phyloP scores from a whole-genome alignment of 2,113 vertebrate genomes.

The Formicarius rufipectus region DNA sequence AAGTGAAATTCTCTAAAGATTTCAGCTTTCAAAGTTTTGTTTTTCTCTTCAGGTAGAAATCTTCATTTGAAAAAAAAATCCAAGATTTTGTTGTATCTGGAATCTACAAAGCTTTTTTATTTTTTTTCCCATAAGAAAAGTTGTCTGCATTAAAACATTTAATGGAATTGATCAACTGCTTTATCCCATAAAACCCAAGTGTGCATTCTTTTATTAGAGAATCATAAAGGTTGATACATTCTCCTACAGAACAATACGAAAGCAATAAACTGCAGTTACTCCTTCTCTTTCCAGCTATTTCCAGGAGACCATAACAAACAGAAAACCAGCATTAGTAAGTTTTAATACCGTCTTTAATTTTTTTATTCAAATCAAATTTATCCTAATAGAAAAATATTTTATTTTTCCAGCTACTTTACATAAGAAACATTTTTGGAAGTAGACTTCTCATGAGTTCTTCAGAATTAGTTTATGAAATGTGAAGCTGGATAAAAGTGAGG shows the following conservation, averaged over 20 bases:
- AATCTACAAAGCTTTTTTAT: neutral
- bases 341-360: neutral
- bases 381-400: neutral
- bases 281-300: neutral
- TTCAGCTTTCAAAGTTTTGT: neutral
- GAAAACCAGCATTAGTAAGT: neutral
- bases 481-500: constrained; percentile 33
- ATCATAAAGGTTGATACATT: neutral
- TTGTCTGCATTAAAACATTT: neutral
- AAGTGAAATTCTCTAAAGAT: neutral
- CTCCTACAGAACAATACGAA: neutral
- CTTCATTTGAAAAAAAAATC: neutral
- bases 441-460: constrained; percentile 21
- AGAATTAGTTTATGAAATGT: constrained; percentile 63
- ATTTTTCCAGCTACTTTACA: neutral
- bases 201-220: neutral
- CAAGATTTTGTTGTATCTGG: neutral
- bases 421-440: constrained; percentile 10
- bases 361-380: neutral
- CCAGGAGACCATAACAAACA: neutral
- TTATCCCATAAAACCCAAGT: neutral
- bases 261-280: neutral
- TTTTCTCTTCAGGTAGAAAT: neutral
- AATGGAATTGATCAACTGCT: neutral
- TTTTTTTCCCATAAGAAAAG: neutral